phyloP scores from a whole-genome alignment of 1,140 invertebrate genomes.

The Neodiprion virginianus region DNA sequence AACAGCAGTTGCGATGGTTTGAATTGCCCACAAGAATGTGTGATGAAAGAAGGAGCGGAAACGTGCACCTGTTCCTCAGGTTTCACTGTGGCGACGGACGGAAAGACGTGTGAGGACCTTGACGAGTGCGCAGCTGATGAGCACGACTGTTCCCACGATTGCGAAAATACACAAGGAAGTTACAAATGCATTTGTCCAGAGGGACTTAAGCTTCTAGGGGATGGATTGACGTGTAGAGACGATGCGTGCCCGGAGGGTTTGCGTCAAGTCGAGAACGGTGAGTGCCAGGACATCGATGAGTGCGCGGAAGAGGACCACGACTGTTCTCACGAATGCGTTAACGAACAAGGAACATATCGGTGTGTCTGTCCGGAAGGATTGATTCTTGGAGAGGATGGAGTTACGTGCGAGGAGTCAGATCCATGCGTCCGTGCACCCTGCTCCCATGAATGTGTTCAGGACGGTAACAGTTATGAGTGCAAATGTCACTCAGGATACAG shows the following conservation, averaged over 20 bases:
- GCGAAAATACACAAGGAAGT: slow-evolving; percentile 79
- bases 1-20: slow-evolving; percentile 24
- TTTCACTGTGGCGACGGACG: slow-evolving; percentile 37
- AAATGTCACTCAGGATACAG: slow-evolving; percentile 35
- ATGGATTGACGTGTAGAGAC: slow-evolving; percentile 73
- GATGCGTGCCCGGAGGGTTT: slow-evolving; percentile 62
- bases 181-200: slow-evolving; percentile 80
- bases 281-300: slow-evolving; percentile 74
- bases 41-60: slow-evolving; percentile 59
- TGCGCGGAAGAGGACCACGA: slow-evolving; percentile 74
- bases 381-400: slow-evolving; percentile 45
- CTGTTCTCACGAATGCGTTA: slow-evolving; percentile 46
- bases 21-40: slow-evolving; percentile 57
- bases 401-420: slow-evolving; percentile 5
- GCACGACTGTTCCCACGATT: slow-evolving; percentile 71
- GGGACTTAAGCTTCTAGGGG: slow-evolving; percentile 74
- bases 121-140: slow-evolving; percentile 76
- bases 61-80: slow-evolving; percentile 55
- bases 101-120: slow-evolving; percentile 65
- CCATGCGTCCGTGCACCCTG: not conserved
- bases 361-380: slow-evolving; percentile 76
- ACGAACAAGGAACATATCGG: slow-evolving; percentile 67
- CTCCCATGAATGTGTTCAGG: slow-evolving; percentile 52
- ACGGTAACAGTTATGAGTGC: slow-evolving; percentile 26
- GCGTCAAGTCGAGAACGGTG: slow-evolving; percentile 49